phyloP scores from a whole-genome alignment of 2,888 invertebrate species.

The Polymixis lichenea region DNA sequence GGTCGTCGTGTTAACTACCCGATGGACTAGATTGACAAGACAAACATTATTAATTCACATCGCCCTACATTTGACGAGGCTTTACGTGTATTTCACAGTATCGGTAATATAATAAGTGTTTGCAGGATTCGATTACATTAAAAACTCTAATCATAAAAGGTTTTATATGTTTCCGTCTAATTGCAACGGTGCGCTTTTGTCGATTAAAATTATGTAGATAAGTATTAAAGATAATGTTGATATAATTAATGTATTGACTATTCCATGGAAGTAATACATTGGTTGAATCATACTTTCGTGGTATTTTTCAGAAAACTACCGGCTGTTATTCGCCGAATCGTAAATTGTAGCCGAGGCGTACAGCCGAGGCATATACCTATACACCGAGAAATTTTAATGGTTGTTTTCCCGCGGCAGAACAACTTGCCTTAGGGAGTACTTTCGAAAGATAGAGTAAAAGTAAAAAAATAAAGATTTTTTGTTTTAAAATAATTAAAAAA shows the following conservation, averaged over 20 bases:
- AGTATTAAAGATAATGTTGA: slow-evolving; percentile 1
- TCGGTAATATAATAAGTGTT: slow-evolving; percentile 16
- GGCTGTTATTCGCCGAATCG: neutral
- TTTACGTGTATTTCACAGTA: slow-evolving; percentile 31
- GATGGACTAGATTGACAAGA: slow-evolving; percentile 57
- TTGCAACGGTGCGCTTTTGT: slow-evolving; percentile 14
- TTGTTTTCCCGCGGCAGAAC: too few species aligned
- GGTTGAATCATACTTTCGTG: slow-evolving; percentile 8
- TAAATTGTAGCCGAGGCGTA: neutral
- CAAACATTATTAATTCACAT: slow-evolving; percentile 50
- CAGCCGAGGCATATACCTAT: neutral
- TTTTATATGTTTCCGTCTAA: slow-evolving; percentile 14
- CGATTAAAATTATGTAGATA: slow-evolving; percentile 7
- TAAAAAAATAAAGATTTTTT: too few species aligned
- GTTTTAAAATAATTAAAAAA: too few species aligned
- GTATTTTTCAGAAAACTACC: neutral
- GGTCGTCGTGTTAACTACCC: slow-evolving; percentile 41
- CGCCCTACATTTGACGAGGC: slow-evolving; percentile 54
- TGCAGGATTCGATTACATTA: slow-evolving; percentile 2
- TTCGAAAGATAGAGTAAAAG: too few species aligned
- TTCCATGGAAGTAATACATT: neutral
- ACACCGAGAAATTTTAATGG: too few species aligned
- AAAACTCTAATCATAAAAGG: slow-evolving; percentile 11
- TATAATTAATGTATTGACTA: neutral
- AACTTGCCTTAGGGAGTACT: too few species aligned